Base-by-base conservation (phyloP, 2,797 vertebrate species). In the Peromyscus eremicus region DNA sequence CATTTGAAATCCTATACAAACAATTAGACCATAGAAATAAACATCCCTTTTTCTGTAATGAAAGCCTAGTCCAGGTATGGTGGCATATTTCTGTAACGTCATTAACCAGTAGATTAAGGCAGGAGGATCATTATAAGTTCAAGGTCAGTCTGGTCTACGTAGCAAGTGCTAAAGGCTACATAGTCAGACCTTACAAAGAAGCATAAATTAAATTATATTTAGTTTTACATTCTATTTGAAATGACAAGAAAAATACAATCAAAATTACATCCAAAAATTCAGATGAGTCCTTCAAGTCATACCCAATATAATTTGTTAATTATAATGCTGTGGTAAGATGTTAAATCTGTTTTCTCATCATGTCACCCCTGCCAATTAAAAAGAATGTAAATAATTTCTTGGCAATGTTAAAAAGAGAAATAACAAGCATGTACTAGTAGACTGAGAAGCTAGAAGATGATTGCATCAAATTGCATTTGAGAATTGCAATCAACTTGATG, bases 21-120 rank as follows among this genome's bases (percentile, higher is more conserved):
- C 37, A 57, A 87, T 80, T 91, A 83, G 91, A 76, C 29, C 55
- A 52, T 79, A 83, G 12, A 93, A 71, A 66, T 75, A 88, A 85
- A 32, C 88, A 60, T 10, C 43, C 13, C 23, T 60, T 5, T 43
- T 91, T 88, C 29, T 32, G 32, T 60, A 32, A 52, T 14, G n/a
- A 88, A 91, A 84, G 7, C 21, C 64, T 10, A 66, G 43, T 68
- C 32, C 19, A 70, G 32, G 34, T 52, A 70, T 49, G 5, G 43
- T n/a, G 64, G 34, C 46, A n/a, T 43, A 86, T 70, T n/a, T 32
- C 46, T 70, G 1, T 70, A 52, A 86, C 52, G 32, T 13, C 32
- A 27, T 34, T 25, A 68, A 32, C 52, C 10, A 70, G 43, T 16
- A 16, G 32, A 52, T 86, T 70, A 64, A 86, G 32, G 11, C 21